Percentiles rank a stretch among this genome's conserved stretches.
phyloP scores from a whole-genome alignment of 2,113 vertebrate species.

The Tragelaphus scriptus region DNA sequence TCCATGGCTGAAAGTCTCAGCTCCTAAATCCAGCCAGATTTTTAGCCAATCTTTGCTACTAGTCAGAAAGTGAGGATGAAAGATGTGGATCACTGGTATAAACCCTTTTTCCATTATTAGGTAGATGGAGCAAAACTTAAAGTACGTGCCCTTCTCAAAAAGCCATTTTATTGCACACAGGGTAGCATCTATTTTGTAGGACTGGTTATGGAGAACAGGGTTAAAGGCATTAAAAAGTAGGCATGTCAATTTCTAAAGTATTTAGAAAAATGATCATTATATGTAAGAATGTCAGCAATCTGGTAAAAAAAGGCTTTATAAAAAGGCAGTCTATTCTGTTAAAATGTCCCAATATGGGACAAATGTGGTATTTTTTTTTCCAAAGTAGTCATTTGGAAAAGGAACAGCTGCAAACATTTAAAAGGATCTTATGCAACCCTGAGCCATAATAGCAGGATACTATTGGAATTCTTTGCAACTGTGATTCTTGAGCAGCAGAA shows the following conservation, averaged over 20 bases:
- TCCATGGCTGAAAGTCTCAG: neutral
- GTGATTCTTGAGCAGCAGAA: neutral
- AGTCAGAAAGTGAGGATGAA: neutral
- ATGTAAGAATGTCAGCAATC: constrained; percentile 42
- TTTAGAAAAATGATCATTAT: constrained; percentile 25
- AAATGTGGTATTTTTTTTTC: constrained; percentile 8
- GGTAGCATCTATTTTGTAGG: neutral
- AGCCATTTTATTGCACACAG: neutral
- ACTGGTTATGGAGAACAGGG: neutral
- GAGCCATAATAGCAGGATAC: neutral
- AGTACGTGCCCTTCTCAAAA: neutral
- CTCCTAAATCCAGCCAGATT: neutral
- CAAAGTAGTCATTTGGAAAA: constrained; percentile 19
- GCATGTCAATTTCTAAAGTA: neutral
- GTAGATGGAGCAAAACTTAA: neutral
- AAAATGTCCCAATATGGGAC: constrained; percentile 36
- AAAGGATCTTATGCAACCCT: neutral
- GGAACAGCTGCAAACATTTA: neutral
- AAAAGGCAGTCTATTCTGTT: constrained; percentile 21
- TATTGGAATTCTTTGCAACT: constrained; percentile 2
- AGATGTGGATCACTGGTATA: neutral
- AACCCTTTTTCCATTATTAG: neutral
- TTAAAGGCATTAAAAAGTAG: neutral
- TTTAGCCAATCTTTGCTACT: neutral
- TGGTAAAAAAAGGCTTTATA: neutral